Evolutionary conservation across 2,888 invertebrate genomes (phyloP).

Genomic region (Morpho achilles): DNA sequence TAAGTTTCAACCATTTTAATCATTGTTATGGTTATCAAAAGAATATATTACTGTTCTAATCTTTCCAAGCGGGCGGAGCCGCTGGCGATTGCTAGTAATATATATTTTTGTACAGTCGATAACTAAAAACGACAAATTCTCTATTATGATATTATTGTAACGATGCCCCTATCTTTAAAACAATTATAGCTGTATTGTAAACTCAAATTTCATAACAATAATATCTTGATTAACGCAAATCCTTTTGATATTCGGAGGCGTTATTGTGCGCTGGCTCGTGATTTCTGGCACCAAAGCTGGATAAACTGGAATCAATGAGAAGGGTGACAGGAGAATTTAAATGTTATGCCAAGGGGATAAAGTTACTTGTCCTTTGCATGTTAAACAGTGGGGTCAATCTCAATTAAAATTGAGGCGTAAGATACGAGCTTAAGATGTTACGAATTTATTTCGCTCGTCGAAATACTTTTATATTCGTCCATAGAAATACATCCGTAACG

Average conservation of each 20-base stretch:
- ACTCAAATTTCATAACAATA: conserved; percentile 25
- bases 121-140: too few species aligned
- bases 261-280: conserved; percentile 45
- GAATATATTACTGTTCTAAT: too few species aligned
- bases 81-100: too few species aligned
- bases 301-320: conserved; percentile 50
- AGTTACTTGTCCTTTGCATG: conserved; percentile 28
- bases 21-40: too few species aligned
- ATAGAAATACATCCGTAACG: too few species aligned
- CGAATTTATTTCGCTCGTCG: not conserved
- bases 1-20: too few species aligned
- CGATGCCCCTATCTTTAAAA: too few species aligned
- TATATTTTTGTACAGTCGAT: too few species aligned
- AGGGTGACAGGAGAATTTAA: conserved; percentile 35
- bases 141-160: too few species aligned
- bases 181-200: too few species aligned
- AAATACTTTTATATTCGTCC: too few species aligned
- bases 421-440: conserved; percentile 19
- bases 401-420: conserved; percentile 34
- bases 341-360: conserved; percentile 32
- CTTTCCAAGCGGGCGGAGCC: too few species aligned
- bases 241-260: conserved; percentile 42
- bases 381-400: conserved; percentile 32
- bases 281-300: conserved; percentile 43
- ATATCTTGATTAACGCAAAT: conserved; percentile 46